Evolutionary conservation across 1,140 invertebrate genomes (phyloP).

Genomic region (Laupala kohalensis): DNA sequence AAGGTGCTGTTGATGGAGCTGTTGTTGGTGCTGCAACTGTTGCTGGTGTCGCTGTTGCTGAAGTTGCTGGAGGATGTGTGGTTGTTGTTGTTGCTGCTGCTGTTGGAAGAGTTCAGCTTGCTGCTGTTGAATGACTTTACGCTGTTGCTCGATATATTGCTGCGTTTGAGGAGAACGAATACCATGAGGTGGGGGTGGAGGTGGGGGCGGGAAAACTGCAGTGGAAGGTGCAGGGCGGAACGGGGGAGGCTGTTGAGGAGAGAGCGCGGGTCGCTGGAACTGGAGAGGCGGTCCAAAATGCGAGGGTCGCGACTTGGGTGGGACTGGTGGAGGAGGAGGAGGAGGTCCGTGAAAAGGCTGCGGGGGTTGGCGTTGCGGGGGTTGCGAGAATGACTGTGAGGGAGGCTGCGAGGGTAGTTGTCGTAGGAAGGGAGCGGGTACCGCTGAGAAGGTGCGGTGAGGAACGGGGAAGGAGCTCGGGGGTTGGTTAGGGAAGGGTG

Average conservation of each 20-base stretch:
- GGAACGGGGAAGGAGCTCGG: neutral
- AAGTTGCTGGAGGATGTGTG: conserved; percentile 4
- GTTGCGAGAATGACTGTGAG: neutral
- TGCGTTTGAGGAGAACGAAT: conserved; percentile 13
- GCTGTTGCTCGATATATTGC: conserved; percentile 7
- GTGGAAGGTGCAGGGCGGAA: conserved; percentile 1
- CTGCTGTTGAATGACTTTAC: conserved; percentile 4
- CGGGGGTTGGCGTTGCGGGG: neutral
- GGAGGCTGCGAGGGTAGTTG: neutral
- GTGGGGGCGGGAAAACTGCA: conserved; percentile 1
- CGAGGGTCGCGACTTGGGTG: conserved; percentile 3
- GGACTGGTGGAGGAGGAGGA: conserved; percentile 14
- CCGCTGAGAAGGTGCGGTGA: neutral
- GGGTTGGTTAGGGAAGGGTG: neutral
- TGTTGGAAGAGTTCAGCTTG: conserved; percentile 1
- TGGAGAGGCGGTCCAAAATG: conserved; percentile 2
- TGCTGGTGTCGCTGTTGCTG: conserved; percentile 17
- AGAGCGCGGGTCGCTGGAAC: conserved; percentile 9
- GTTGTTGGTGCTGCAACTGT: conserved; percentile 30
- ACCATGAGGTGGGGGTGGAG: conserved; percentile 23
- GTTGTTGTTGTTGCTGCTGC: conserved; percentile 7
- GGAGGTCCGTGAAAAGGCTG: conserved; percentile 19
- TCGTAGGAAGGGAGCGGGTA: neutral
- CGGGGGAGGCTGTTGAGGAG: neutral
- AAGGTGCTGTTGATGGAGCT: conserved; percentile 26